Evolutionary conservation across 2,797 vertebrate species (phyloP), one percentile per base, ranked within the genome.

Genomic region (Chiloscyllium punctatum): DNA sequence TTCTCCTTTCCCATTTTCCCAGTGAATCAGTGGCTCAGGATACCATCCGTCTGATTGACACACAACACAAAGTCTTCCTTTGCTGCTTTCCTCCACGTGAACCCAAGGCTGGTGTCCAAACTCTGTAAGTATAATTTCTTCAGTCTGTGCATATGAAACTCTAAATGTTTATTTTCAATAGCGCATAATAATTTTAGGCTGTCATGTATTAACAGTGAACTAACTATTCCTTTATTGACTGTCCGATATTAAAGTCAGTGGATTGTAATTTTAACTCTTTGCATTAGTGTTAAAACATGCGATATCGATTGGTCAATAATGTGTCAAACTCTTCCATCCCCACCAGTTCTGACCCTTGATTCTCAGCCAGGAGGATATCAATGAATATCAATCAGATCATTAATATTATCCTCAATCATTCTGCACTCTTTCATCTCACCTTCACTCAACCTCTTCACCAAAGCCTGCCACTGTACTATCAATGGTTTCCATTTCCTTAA

Each of bases 101-200:
- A 69, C 48, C 96, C 96, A 95, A 91, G 86, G 91, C 95, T 94
- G 94, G 23, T 51, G 42, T 69, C 87, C 95, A 95, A 92, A 94
- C 62, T 42, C 57, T 57, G 90, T 27, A 92, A 96, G 96, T 95
- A 95, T 92, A 94, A 95, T 42, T 15, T 88, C 95, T 82, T 51
- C 48, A 66, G 3, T 94, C 37, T 27, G 25, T 27, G 23, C 62
- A 42, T 90, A 21, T 69, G 79, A 68, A n/a, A 88, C 30, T 84
- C 4, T 84, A 84, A 37, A 84, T 21, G 21, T 84, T 21, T 84
- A 42, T 25, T 84, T 48, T 23, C 37, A 84, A 84, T 5, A 84
- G 25, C 25, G 6, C 18, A 48, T 84, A 84, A 48, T 84, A 2
- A 48, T 25, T 84, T 84, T 25, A 25, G 42, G 48, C 42, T 42